Evolutionary conservation across 2,888 invertebrate genomes (phyloP).

Genomic region (Brachynemurus nebulosus): DNA sequence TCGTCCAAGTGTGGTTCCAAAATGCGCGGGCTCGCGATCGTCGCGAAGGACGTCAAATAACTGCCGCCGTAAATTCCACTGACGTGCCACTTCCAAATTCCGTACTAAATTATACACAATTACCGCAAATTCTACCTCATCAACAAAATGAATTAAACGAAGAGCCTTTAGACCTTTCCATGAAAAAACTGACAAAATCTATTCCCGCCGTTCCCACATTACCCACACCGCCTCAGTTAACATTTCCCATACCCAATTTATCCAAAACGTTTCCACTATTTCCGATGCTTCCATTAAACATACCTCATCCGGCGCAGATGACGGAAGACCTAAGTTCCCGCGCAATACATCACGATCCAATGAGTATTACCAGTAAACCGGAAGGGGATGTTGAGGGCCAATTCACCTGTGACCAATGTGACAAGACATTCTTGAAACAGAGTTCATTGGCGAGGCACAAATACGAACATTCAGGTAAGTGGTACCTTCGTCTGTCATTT

Average conservation of each 20-base stretch:
- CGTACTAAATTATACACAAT: no score
- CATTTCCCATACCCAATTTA: conserved; percentile 46
- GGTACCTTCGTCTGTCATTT: background rate
- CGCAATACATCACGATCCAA: conserved; percentile 26
- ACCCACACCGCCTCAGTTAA: conserved; percentile 29
- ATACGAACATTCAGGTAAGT: conserved; percentile 96
- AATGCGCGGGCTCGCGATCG: conserved; percentile 85
- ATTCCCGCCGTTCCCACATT: conserved; percentile 31
- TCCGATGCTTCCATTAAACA: conserved; percentile 41
- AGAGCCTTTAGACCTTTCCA: conserved; percentile 83
- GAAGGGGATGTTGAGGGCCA: conserved; percentile 52
- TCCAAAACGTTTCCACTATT: conserved; percentile 49
- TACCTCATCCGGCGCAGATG: conserved; percentile 41
- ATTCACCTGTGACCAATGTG: conserved; percentile 94
- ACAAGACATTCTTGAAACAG: conserved; percentile 97
- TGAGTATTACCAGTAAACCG: conserved; percentile 24
- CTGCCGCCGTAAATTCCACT: conserved; percentile 23
- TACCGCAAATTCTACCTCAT: conserved; percentile 16
- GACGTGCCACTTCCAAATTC: conserved; percentile 20
- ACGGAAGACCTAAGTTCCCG: conserved; percentile 20
- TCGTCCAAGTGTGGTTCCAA: conserved; percentile 93
- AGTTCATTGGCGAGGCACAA: conserved; percentile 97
- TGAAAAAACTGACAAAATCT: conserved; percentile 49
- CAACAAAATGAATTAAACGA: conserved; percentile 33
- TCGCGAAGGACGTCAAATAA: conserved; percentile 43